A percentile compares a stretch with the other conserved stretches of the same genome.
Conservation (phyloP, 2,797 vertebrate species). For the Xenops minutus region DNA sequence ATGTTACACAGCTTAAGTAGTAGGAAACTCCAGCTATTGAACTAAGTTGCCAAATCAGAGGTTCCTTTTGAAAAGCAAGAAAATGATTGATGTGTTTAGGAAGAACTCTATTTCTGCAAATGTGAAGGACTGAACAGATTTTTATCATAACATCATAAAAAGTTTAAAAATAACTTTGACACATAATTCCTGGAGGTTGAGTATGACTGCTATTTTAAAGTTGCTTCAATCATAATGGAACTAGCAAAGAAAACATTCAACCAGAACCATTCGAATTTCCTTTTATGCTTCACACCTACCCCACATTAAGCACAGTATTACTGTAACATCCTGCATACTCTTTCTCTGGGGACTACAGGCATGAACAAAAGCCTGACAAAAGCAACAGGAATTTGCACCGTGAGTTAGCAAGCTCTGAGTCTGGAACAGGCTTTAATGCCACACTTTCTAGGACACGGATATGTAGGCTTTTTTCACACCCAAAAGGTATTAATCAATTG, state of each 20-base stretch:
- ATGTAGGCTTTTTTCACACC: not conserved
- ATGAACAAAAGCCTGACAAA: not conserved
- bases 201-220: not conserved
- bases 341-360: not conserved
- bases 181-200: not conserved
- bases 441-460: not conserved
- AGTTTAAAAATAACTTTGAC: slow-evolving; percentile 14
- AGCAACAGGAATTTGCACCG: not conserved
- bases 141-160: not conserved
- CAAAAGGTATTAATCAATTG: not conserved
- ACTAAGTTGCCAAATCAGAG: slow-evolving; percentile 19
- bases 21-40: slow-evolving; percentile 32
- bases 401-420: not conserved
- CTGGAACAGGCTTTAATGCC: not conserved
- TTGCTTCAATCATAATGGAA: not conserved
- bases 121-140: slow-evolving; percentile 9
- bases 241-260: not conserved
- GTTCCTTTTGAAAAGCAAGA: not conserved
- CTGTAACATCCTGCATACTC: not conserved
- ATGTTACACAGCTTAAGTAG: not conserved
- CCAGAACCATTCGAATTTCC: not conserved
- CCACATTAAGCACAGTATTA: not conserved
- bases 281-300: not conserved
- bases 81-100: slow-evolving; percentile 7
- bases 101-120: slow-evolving; percentile 17